Percentiles rank a stretch among this genome's conserved stretches.
Conservation (phyloP, 2,113 vertebrate genomes). For the Hippoglossus stenolepis region DNA sequence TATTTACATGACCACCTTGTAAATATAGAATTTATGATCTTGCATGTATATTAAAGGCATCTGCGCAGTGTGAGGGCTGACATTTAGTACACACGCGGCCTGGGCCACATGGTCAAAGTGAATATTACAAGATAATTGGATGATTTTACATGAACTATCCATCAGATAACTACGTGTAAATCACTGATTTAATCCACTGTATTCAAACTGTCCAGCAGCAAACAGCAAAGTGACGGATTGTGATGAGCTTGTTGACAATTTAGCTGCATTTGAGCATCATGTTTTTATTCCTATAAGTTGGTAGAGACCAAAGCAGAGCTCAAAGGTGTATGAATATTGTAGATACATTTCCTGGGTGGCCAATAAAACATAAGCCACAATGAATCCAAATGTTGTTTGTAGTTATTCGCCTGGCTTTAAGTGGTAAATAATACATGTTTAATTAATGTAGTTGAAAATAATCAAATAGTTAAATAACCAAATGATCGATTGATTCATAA, state of each 20-base stretch:
- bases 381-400: background rate
- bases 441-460: too few species aligned
- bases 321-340: background rate
- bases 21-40: background rate
- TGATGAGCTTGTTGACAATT: too few species aligned
- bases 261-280: too few species aligned
- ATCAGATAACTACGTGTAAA: background rate
- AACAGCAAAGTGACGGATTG: too few species aligned
- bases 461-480: too few species aligned
- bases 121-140: background rate
- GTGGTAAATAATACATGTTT: too few species aligned
- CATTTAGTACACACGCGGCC: background rate
- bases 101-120: background rate
- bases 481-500: too few species aligned
- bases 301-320: background rate
- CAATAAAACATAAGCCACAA: background rate
- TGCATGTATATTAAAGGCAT: background rate
- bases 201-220: background rate
- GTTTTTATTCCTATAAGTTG: background rate
- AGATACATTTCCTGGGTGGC: too few species aligned
- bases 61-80: background rate
- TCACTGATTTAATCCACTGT: background rate
- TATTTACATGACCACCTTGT: background rate
- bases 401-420: too few species aligned
- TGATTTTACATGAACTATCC: too few species aligned